Evolutionary conservation across 2,888 invertebrate genomes (phyloP), one percentile per base, ranked within the genome.

Genomic region (Drosophila merina): DNA sequence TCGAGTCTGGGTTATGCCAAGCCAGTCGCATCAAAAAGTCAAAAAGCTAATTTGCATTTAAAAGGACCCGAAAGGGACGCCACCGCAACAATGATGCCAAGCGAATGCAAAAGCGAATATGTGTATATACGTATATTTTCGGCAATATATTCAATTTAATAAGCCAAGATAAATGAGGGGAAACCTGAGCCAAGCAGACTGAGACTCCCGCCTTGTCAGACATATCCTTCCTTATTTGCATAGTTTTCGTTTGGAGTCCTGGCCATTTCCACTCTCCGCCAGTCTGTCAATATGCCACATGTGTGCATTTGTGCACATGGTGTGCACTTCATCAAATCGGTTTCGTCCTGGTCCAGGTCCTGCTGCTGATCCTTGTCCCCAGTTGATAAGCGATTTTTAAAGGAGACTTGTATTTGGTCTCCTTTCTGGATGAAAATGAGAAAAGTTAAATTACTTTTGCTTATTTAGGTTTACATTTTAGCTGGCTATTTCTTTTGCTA

Each of bases 41-140:
- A 88, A 82, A 83, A 88, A 88, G 88, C 84, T 85, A 85, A 88
- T 85, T 85, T 85, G 84, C 84, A 85, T 85, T 85, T 85, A 85
- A 85, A 85, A 85, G 84, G 81, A 82, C 79, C 73, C 79, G 58
- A 63, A 82, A 71, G 67, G 48, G 71, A 68, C 57, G 71, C 59
- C 52, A 74, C 48, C 52, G 51, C 74, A 82, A 86, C 68, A 77
- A 84, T 84, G 86, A 68, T 67, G 59, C 64, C 57, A 5, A 5
- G 28, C 6, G 28, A 6, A 76, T 68, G 76, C 76, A 72, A 71
- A 85, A 74, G 38, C 60, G 38, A 47, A 47, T 14, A 28, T 33
- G 38, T 52, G 25, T 59, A 44, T 44, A 20, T 44, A 31, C 62
- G 58, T 56, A 54, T 76, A 76, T 76, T 76, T 62, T 66, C 69